These are phyloP conservation scores for Pangasius larnaudii DNA, from an alignment of 2,797 vertebrate genomes.

Conservation along the genomic window DNA sequence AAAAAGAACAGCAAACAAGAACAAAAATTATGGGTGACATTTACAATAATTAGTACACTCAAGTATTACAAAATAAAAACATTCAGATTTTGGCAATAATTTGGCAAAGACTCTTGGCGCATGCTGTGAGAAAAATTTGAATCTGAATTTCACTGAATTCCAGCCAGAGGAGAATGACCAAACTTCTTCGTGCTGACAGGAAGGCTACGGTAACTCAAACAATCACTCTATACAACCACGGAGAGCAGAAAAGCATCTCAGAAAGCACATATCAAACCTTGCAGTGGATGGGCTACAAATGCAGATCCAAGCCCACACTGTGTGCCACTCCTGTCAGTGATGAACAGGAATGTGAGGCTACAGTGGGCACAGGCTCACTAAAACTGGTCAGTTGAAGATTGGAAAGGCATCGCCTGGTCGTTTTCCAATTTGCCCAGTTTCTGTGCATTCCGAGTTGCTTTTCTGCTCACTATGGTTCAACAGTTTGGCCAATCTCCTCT, in stretches of 20 bases:
- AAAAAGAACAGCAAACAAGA: slow-evolving; percentile 35
- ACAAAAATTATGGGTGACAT: neutral
- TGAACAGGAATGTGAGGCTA: neutral
- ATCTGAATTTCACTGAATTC: neutral
- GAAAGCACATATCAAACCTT: neutral
- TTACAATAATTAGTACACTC: neutral
- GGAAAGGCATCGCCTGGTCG: neutral
- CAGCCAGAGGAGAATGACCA: neutral
- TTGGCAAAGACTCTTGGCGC: neutral
- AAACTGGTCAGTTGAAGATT: neutral
- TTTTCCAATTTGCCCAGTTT: neutral
- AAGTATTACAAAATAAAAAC: neutral
- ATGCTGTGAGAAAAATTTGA: neutral
- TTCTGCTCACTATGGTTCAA: neutral
- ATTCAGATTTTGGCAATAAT: neutral
- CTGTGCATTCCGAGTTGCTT: neutral
- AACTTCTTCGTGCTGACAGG: neutral
- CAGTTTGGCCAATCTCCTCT: too few species aligned
- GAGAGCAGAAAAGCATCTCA: neutral
- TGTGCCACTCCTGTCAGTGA: neutral
- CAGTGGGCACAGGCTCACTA: neutral
- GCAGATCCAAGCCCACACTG: neutral
- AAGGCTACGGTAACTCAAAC: neutral
- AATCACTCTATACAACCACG: neutral
- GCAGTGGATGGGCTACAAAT: neutral